Conservation (phyloP, 2,888 invertebrate species). For the Chironomus riparius region DNA sequence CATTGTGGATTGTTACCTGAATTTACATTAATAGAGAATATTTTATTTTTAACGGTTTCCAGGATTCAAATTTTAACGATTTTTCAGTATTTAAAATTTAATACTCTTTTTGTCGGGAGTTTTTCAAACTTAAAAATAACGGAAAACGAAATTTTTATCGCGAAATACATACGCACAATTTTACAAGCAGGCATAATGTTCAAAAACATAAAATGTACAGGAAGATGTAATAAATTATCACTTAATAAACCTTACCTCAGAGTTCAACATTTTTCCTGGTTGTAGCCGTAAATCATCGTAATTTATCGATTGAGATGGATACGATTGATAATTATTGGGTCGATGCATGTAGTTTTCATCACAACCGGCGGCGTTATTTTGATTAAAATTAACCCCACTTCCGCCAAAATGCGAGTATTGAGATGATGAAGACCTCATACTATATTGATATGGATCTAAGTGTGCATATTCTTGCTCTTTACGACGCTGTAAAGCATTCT, state of each 20-base stretch:
- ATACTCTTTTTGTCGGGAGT: too few species aligned
- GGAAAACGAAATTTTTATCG: too few species aligned
- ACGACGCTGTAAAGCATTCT: constrained; percentile 35
- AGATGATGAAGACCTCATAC: background rate
- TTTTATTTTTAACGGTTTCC: background rate
- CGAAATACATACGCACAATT: too few species aligned
- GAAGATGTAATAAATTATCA: too few species aligned
- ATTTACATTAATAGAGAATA: constrained; percentile 14
- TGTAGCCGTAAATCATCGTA: constrained; percentile 41
- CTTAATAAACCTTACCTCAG: constrained; percentile 36
- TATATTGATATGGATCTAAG: background rate
- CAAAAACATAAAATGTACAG: background rate
- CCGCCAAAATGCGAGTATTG: constrained; percentile 21
- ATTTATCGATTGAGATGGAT: constrained; percentile 32
- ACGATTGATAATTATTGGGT: background rate
- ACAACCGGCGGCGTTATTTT: background rate
- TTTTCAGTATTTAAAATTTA: background rate
- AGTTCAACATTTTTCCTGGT: constrained; percentile 43
- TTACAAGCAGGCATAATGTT: background rate
- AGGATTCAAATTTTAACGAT: background rate
- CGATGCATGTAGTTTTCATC: background rate
- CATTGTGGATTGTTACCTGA: constrained; percentile 42
- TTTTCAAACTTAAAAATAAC: background rate
- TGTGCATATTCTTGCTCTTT: constrained; percentile 31
- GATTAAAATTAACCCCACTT: background rate